Base-by-base conservation (phyloP, 2,113 vertebrate species). In the Paradisaea rubra region DNA sequence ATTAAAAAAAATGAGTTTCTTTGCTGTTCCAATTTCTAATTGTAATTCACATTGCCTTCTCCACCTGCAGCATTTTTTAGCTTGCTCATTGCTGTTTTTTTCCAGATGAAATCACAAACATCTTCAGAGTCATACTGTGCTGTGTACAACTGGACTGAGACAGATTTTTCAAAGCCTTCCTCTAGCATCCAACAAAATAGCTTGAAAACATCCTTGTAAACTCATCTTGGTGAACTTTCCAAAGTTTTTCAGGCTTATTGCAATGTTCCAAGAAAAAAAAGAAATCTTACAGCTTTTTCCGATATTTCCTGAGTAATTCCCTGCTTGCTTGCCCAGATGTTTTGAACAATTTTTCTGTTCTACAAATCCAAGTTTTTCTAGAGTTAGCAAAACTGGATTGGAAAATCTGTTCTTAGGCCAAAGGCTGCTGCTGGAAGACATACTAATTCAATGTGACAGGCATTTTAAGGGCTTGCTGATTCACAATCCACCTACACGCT, bases 401-500 rank as follows among this genome's bases (percentile, higher is more conserved):
- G 47, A 86, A 88, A 81, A 95, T 31, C 70, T 90, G 64, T 81
- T 59, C 84, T 90, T 52, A 78, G 56, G 84, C 86, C 10, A 28
- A 93, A 86, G 42, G 52, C 72, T 63, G 95, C 77, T 86, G 81
- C 88, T 94, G 72, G 79, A 91, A 94, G 91, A 91, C 4, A 9
- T 44, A 35, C 24, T 83, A 95, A 95, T 90, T 93, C 57, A 86
- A 49, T 69, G 28, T 87, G 88, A 96, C 80, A 93, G 41, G 45
- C 80, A 88, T 89, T 87, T 94, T 91, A 91, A 94, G 91, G 65
- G 79, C 93, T 91, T 73, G 59, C 66, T 95, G 60, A 86, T 68
- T 94, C 79, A 88, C 89, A 85, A 97, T 97, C 97, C 96, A 98
- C 96, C 95, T 91, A 93, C 87, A 84, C 4, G 49, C 57, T 39